These are phyloP conservation scores for Dendropsophus ebraccatus DNA, from an alignment of 2,113 vertebrate genomes.

Conservation along the genomic window DNA sequence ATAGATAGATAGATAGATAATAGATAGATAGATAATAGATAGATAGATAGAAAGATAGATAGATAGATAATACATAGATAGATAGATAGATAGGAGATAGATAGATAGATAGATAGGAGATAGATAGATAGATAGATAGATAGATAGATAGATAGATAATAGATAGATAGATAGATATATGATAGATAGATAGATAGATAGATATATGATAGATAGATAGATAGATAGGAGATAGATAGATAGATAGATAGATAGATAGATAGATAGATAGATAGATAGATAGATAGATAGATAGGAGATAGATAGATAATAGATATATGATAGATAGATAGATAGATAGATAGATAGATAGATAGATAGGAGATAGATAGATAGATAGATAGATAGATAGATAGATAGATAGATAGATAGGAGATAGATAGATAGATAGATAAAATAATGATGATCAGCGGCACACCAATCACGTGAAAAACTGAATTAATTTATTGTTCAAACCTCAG, in stretches of 20 bases:
- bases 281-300: background rate
- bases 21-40: background rate
- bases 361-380: background rate
- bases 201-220: constrained; percentile 13
- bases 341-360: background rate
- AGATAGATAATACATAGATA: background rate
- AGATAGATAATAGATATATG: background rate
- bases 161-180: background rate
- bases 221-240: constrained; percentile 31
- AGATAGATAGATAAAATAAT: background rate
- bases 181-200: constrained; percentile 2
- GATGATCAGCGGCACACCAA: no score
- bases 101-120: background rate
- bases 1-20: background rate
- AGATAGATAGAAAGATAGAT: background rate
- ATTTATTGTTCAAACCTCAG: no score
- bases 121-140: background rate
- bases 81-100: constrained; percentile 5
- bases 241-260: background rate
- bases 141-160: background rate
- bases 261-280: background rate
- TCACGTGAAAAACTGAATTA: no score
- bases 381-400: background rate
- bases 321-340: background rate
- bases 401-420: background rate